Percentiles rank a stretch among this genome's conserved stretches.
Evolutionary conservation across 1,140 invertebrate species (phyloP).

Genomic region (Drosophila burlai): DNA sequence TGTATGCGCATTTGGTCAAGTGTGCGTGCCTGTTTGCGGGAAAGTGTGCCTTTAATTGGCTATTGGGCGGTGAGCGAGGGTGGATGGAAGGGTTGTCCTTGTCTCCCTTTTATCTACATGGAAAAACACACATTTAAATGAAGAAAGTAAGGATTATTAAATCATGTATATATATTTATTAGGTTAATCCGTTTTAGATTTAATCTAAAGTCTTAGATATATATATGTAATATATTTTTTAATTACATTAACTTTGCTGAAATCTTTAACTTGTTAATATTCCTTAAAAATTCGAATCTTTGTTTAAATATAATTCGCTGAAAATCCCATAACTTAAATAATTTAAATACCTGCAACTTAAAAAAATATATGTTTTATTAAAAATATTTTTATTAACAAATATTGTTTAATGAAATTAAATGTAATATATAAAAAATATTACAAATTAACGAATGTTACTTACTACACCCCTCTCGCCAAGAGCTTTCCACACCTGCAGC

Average conservation of each 20-base stretch:
- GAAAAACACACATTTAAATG: neutral
- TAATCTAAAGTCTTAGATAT: neutral
- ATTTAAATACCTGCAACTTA: too few species aligned
- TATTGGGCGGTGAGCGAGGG: constrained; percentile 24
- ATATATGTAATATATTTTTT: neutral
- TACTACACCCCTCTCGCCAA: neutral
- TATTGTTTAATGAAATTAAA: too few species aligned
- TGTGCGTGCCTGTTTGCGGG: constrained; percentile 2
- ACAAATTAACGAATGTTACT: too few species aligned
- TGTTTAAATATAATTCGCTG: too few species aligned
- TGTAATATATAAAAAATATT: neutral
- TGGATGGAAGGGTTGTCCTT: neutral
- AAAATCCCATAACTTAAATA: neutral
- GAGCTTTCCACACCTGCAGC: constrained; percentile 6
- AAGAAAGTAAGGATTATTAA: too few species aligned
- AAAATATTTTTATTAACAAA: too few species aligned
- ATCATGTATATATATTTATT: neutral
- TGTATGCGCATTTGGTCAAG: constrained; percentile 27
- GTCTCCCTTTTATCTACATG: neutral
- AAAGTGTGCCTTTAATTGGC: constrained; percentile 36
- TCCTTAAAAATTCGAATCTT: neutral
- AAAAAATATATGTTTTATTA: too few species aligned
- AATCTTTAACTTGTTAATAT: neutral
- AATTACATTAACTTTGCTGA: neutral
- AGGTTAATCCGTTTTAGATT: neutral